Evolutionary conservation across 1,140 invertebrate genomes (phyloP), one percentile per base, ranked within the genome.

Genomic region (Orius insidiosus): DNA sequence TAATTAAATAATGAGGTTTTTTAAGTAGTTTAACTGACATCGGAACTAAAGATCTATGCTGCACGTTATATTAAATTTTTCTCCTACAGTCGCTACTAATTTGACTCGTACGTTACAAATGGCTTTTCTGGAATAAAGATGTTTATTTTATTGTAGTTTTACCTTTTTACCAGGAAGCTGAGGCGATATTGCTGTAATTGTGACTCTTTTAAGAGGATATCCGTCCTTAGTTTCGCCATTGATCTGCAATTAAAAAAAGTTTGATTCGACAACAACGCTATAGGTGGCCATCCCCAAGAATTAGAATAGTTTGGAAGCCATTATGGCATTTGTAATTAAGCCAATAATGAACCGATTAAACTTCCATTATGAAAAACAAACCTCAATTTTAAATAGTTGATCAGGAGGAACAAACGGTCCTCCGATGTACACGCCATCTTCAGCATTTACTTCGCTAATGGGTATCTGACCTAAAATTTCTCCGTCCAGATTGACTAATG

Each of bases 371-470:
- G 37, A 24, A 51, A 31, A 50, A 41, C 50, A 52, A 37, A 53
- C 68, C 56, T 65, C 65, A 9, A 75, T 55, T 52, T 70, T 70
- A 55, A 73, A 75, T 53, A 66, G 65, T 24, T 63, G 59, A 46
- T 65, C 56, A 9, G 67, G 66, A 33, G 67, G 66, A 13, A 59
- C 34, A 50, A 70, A 66, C 6, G 60, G 59, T 24, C 62, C 58
- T 19, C 60, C 59, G 49, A 58, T 63, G 53, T 70, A 73, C 10
- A 72, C 48, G 41, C 55, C 56, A 9, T 58, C 51, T 18, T 58
- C 54, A 1, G 55, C 46, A 2, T 56, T 49, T 32, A 68, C 55
- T 11, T 55, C 56, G 5, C 48, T 19, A 4, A 70, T 53, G 3
- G 61, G 58, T 11, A 65, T 57, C 35, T 63, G 55, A n/a, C 59